Conservation (phyloP, 2,113 vertebrate species). For the human (Homo sapiens) region GRCh38 chr11:15119501-15120000, state of each 20-base stretch:
- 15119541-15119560: constrained; percentile 57
- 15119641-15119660: constrained; percentile 44
- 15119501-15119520: constrained; percentile 11
- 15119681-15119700: constrained; percentile 28
- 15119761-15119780: neutral
- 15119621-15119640: constrained; percentile 53
- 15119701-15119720: neutral
- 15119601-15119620: constrained; percentile 74
- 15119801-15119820: neutral
- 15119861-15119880: neutral
- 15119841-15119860: constrained; percentile 12
- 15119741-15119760: neutral
- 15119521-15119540: constrained; percentile 63
- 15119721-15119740: neutral
- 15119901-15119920: neutral
- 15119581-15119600: constrained; percentile 74
- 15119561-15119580: constrained; percentile 52
- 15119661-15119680: neutral
- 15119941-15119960: neutral
- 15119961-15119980: neutral
- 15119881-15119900: neutral
- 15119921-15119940: neutral
- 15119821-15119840: neutral
- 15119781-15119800: neutral
- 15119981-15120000: neutral